Evolutionary conservation across 2,888 invertebrate genomes (phyloP), one percentile per base, ranked within the genome.

Genomic region (Herminia tarsipennalis): DNA sequence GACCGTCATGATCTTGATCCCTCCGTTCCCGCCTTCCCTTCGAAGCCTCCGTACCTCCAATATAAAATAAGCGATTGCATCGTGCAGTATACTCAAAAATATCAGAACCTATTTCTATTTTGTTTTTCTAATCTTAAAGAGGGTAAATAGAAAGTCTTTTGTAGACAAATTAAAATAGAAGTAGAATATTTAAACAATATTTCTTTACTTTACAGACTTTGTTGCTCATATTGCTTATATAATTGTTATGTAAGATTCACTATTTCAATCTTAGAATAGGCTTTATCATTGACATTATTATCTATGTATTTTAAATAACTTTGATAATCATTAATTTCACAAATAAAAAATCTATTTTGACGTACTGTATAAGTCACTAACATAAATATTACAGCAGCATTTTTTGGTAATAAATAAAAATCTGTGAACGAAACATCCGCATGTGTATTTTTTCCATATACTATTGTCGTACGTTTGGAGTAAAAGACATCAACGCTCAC

Each of bases 401-500:
- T n/a, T n/a, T n/a, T n/a, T n/a, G n/a, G n/a, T n/a, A n/a, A n/a
- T n/a, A n/a, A n/a, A n/a, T 5, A 33, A 3, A 9, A 9, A 18
- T 16, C 21, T 9, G 29, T 13, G n/a, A 22, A 34, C 16, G 5
- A 12, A 35, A 35, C 34, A 38, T 22, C 2, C 0, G 32, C 21
- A 33, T 43, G 28, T 34, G 27, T 22, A n/a, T 43, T 54, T 46
- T 52, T 71, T 53, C 43, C 66, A 37, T 83, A 70, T 81, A 76
- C 84, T 82, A 58, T 62, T 54, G 49, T 42, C 38, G 67, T 64
- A 71, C 75, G 70, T 73, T 75, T 70, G 73, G 74, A 83, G 75
- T 73, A 87, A 89, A 89, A 88, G 90, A 90, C 87, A 83, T 90
- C 87, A 88, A 89, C 89, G 89, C 81, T 75, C 73, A 62, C 58